Evolutionary conservation across 2,113 vertebrate genomes (phyloP).

Genomic region (Thryonomys swinderianus): DNA sequence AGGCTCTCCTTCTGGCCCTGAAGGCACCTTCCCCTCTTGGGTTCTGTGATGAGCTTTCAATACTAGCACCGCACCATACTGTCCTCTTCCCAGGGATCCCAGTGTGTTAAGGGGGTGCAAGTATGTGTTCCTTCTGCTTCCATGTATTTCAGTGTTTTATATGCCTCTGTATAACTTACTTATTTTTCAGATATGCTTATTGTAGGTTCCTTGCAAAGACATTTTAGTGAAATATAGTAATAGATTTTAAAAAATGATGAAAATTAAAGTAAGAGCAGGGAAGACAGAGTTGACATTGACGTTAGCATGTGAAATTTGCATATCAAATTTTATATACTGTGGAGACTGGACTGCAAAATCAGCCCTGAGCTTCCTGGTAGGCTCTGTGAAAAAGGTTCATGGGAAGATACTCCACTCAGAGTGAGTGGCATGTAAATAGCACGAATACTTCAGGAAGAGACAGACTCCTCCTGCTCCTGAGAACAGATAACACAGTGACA

Average conservation of each 20-base stretch:
- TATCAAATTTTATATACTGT: neutral
- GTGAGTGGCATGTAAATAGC: neutral
- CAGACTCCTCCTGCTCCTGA: neutral
- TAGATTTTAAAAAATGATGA: neutral
- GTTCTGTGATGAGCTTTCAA: neutral
- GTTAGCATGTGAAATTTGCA: neutral
- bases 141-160: neutral
- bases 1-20: neutral
- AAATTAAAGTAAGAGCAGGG: neutral
- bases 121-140: neutral
- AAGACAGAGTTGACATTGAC: neutral
- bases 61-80: accelerated
- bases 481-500: neutral
- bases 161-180: neutral
- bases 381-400: neutral
- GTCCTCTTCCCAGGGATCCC: neutral
- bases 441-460: neutral
- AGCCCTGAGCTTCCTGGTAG: constrained; percentile 30
- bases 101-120: neutral
- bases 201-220: neutral
- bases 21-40: neutral
- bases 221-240: neutral
- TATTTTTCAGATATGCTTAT: neutral
- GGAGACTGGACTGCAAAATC: accelerated
- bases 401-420: neutral